Percentiles rank a stretch among this genome's conserved stretches.
These are phyloP conservation scores for Drosophila lacertosa DNA, from an alignment of 1,140 invertebrate genomes.

Conservation along the genomic window DNA sequence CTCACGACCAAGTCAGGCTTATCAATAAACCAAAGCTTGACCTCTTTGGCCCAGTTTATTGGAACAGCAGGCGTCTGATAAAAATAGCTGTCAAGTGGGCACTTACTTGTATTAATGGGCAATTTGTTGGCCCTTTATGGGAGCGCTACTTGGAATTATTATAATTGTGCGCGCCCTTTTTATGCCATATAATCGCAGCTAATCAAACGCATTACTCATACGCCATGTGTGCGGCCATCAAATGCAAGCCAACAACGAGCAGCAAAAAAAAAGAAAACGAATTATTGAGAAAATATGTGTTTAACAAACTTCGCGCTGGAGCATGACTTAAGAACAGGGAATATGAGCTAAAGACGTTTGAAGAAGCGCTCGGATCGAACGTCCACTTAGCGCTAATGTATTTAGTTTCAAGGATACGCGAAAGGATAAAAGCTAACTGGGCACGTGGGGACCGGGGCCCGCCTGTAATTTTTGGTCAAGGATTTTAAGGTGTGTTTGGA, in stretches of 20 bases:
- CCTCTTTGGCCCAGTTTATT: background rate
- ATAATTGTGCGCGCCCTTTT: slow-evolving; percentile 25
- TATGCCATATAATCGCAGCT: slow-evolving; percentile 29
- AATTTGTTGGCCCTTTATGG: slow-evolving; percentile 18
- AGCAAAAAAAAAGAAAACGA: slow-evolving; percentile 33
- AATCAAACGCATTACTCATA: slow-evolving; percentile 58
- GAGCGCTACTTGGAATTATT: slow-evolving; percentile 16
- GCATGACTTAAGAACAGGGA: background rate
- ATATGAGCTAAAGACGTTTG: slow-evolving; percentile 8
- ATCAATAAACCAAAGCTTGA: slow-evolving; percentile 6
- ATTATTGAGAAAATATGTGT: slow-evolving; percentile 59
- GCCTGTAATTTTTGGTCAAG: slow-evolving; percentile 56
- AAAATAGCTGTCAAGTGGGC: slow-evolving; percentile 22
- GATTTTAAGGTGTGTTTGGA: slow-evolving; percentile 66
- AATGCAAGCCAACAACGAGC: slow-evolving; percentile 25
- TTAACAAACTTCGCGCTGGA: slow-evolving; percentile 28
- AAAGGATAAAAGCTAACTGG: slow-evolving; percentile 27
- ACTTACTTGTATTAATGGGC: slow-evolving; percentile 24
- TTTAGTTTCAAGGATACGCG: slow-evolving; percentile 63
- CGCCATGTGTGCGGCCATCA: slow-evolving; percentile 52
- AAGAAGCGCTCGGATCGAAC: slow-evolving; percentile 33
- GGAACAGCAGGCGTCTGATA: slow-evolving; percentile 3
- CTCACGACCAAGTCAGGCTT: background rate
- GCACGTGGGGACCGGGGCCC: background rate
- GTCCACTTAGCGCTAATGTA: slow-evolving; percentile 53